phyloP scores from a whole-genome alignment of 1,140 invertebrate species.

The Aphaenogaster rudis region DNA sequence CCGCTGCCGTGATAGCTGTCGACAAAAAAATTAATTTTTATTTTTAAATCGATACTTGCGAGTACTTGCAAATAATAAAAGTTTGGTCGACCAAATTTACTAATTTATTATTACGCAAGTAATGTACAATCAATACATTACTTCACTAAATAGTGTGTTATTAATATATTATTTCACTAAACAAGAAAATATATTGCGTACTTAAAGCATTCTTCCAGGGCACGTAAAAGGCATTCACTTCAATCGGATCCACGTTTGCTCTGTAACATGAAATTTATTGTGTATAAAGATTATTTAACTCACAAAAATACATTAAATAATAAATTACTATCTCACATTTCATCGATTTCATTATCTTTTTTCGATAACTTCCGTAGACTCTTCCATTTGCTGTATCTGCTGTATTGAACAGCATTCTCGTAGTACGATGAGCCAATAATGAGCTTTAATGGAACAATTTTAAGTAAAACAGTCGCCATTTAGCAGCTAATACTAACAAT shows the following conservation, averaged over 20 bases:
- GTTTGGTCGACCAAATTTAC: not conserved
- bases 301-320: not conserved
- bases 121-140: not conserved
- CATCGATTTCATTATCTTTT: not conserved
- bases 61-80: not conserved
- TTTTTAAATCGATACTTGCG: not conserved
- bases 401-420: conserved; percentile 46
- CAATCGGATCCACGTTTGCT: conserved; percentile 33
- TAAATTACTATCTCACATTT: conserved; percentile 22
- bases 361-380: not conserved
- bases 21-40: not conserved
- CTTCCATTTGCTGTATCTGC: conserved; percentile 22
- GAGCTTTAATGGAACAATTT: conserved; percentile 49
- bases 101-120: not conserved
- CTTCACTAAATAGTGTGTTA: too few species aligned
- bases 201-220: conserved; percentile 37
- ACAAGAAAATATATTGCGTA: conserved; percentile 10
- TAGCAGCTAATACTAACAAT: not conserved
- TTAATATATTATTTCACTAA: not conserved
- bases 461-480: not conserved
- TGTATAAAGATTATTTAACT: not conserved
- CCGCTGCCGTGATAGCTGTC: conserved; percentile 58
- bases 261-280: conserved; percentile 39
- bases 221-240: conserved; percentile 64
- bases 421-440: conserved; percentile 44